Conservation (phyloP, 2,888 invertebrate genomes). For the Limnephilus lunatus region DNA sequence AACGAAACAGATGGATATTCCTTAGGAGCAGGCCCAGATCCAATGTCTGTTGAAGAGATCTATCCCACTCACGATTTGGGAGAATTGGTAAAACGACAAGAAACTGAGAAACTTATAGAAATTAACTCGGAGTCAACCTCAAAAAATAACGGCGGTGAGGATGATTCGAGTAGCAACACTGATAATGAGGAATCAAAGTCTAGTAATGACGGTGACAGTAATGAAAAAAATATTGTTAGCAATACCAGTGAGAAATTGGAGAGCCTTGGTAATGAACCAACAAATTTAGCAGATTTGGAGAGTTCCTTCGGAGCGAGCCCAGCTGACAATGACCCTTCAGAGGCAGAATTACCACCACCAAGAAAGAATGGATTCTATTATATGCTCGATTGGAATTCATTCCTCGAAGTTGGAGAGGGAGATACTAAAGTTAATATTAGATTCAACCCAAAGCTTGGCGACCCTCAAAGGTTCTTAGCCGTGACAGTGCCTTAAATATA, state of each 20-base stretch:
- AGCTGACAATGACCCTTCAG: slow-evolving; percentile 77
- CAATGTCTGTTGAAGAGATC: slow-evolving; percentile 69
- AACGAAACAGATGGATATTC: slow-evolving; percentile 61
- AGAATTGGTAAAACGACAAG: slow-evolving; percentile 76
- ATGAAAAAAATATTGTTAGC: not conserved
- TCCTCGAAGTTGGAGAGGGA: slow-evolving; percentile 89
- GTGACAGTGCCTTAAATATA: slow-evolving; percentile 82
- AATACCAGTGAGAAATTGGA: slow-evolving; percentile 14
- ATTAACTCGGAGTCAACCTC: slow-evolving; percentile 27
- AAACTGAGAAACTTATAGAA: slow-evolving; percentile 20
- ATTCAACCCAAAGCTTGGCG: slow-evolving; percentile 88
- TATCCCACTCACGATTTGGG: slow-evolving; percentile 71
- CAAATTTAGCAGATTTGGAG: slow-evolving; percentile 82
- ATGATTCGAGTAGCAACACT: not conserved
- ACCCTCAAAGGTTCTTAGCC: slow-evolving; percentile 86
- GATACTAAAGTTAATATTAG: slow-evolving; percentile 86
- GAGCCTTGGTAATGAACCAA: slow-evolving; percentile 67
- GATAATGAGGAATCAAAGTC: not conserved
- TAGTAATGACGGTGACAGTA: not conserved
- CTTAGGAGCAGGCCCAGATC: slow-evolving; percentile 72
- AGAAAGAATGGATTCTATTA: slow-evolving; percentile 89
- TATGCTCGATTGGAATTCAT: slow-evolving; percentile 91
- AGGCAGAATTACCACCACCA: slow-evolving; percentile 81
- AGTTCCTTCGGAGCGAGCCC: slow-evolving; percentile 86
- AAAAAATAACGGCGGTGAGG: not conserved